Percentiles rank a stretch among this genome's conserved stretches.
Conservation (phyloP, 2,797 vertebrate genomes). For the Crotalus adamanteus region DNA sequence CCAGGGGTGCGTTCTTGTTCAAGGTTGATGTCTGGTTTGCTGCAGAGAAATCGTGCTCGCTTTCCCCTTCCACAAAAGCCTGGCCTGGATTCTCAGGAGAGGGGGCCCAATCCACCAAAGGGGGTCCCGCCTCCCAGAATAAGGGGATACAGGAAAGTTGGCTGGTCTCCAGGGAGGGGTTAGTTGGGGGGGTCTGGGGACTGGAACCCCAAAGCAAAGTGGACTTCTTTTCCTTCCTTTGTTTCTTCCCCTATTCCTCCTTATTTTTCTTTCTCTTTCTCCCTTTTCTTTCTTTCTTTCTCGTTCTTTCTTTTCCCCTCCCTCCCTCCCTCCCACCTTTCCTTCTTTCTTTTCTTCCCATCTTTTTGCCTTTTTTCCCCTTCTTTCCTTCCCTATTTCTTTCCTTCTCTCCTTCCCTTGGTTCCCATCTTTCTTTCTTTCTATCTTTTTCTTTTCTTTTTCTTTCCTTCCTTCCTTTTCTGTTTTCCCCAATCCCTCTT, state of each 20-base stretch:
- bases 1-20: background rate
- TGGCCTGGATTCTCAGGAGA: constrained; percentile 29
- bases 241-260: background rate
- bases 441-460: too few species aligned
- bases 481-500: too few species aligned
- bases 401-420: too few species aligned
- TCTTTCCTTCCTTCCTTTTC: too few species aligned
- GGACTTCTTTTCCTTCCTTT: background rate
- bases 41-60: background rate
- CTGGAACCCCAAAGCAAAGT: background rate
- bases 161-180: background rate
- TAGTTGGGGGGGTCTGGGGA: too few species aligned
- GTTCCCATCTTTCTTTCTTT: too few species aligned
- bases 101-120: constrained; percentile 25
- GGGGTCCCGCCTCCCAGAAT: too few species aligned
- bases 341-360: too few species aligned
- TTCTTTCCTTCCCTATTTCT: too few species aligned
- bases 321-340: background rate
- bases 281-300: too few species aligned
- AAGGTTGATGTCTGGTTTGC: background rate
- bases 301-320: background rate
- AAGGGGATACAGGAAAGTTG: background rate
- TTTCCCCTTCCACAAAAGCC: constrained; percentile 34
- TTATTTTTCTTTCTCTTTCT: too few species aligned
- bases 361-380: too few species aligned